phyloP scores from a whole-genome alignment of 2,113 vertebrate species.

The Nannospalax galili region DNA sequence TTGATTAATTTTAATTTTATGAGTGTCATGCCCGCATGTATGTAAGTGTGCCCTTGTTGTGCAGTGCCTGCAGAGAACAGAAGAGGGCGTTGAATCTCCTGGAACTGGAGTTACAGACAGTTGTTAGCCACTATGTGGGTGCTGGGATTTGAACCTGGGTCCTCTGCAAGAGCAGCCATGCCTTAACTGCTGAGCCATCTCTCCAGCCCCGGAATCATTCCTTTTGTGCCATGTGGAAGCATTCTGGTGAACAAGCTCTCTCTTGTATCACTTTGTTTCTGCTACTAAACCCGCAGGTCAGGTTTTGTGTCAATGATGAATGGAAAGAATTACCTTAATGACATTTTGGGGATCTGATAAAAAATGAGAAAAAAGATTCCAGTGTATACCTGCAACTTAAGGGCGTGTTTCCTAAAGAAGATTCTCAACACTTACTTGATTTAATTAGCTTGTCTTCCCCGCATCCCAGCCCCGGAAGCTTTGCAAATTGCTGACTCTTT shows the following conservation, averaged over 20 bases:
- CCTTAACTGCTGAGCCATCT: too few species aligned
- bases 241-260: not conserved
- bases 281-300: not conserved
- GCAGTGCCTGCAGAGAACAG: too few species aligned
- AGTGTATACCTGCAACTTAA: not conserved
- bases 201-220: too few species aligned
- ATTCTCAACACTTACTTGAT: not conserved
- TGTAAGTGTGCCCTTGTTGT: too few species aligned
- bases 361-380: not conserved
- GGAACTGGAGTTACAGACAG: too few species aligned
- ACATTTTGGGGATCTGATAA: constrained; percentile 25
- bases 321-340: not conserved
- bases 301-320: not conserved
- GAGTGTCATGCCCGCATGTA: too few species aligned
- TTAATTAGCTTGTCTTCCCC: not conserved
- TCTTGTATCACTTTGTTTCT: not conserved
- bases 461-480: not conserved
- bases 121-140: too few species aligned
- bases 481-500: constrained; percentile 19
- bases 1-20: too few species aligned
- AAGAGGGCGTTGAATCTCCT: too few species aligned
- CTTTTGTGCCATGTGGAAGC: not conserved
- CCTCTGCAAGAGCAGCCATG: too few species aligned
- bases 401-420: not conserved
- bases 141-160: too few species aligned